Percentiles rank a stretch among this genome's conserved stretches.
These are phyloP conservation scores for Alca torda DNA, from an alignment of 2,797 vertebrate species.

Conservation along the genomic window DNA sequence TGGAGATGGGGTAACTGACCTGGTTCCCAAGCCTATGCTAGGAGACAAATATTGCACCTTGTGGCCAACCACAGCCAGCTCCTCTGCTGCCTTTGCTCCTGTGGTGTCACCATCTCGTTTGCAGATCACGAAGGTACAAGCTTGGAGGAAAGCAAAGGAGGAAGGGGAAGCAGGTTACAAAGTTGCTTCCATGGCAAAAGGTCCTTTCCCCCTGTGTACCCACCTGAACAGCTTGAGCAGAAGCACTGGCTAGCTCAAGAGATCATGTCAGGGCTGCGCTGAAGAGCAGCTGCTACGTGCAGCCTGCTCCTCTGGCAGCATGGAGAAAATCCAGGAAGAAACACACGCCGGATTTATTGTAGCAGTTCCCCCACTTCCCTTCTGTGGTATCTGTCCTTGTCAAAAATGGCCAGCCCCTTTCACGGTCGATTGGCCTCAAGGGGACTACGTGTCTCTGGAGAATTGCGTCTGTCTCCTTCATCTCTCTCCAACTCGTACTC, in stretches of 20 bases:
- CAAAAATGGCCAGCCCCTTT: neutral
- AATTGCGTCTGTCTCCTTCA: neutral
- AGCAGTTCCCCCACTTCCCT: neutral
- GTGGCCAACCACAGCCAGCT: neutral
- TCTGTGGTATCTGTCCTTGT: neutral
- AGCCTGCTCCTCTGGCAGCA: neutral
- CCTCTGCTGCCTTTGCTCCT: neutral
- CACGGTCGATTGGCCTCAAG: neutral
- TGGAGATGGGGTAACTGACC: neutral
- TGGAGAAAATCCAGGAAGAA: neutral
- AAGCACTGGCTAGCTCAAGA: neutral
- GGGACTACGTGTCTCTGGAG: neutral
- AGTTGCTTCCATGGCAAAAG: neutral
- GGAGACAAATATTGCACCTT: neutral
- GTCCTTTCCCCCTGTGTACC: rapidly evolving
- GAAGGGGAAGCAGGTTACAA: neutral
- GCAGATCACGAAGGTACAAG: neutral
- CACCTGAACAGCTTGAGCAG: neutral
- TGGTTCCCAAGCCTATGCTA: neutral
- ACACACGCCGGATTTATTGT: neutral
- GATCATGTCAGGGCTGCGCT: neutral
- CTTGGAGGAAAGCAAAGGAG: neutral
- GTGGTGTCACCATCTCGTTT: neutral
- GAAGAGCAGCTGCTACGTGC: neutral
- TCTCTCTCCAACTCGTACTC: neutral